These are phyloP conservation scores for Euproctis similis DNA, from an alignment of 2,888 invertebrate species.

Conservation along the genomic window DNA sequence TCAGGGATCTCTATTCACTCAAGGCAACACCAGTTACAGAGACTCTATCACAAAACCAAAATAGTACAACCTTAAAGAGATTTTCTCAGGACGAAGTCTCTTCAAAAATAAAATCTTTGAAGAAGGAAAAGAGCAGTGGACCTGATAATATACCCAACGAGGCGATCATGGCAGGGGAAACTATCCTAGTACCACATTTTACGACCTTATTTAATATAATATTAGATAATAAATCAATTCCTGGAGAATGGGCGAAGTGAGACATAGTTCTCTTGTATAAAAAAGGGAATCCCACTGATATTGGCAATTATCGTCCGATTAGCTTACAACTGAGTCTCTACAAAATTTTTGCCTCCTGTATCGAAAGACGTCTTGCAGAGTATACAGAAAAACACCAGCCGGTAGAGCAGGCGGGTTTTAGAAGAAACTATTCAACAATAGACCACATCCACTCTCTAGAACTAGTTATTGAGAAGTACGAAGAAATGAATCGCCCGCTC, in stretches of 20 bases:
- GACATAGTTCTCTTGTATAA: conserved; percentile 8
- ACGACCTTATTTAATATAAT: conserved; percentile 4
- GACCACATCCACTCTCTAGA: too few species aligned
- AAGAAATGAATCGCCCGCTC: too few species aligned
- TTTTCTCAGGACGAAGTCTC: background rate
- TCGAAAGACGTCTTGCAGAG: background rate
- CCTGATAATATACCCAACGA: too few species aligned
- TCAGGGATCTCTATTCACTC: background rate
- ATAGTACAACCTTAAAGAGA: background rate
- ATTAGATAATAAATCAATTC: conserved; percentile 5
- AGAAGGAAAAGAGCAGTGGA: background rate
- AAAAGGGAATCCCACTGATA: conserved; percentile 3
- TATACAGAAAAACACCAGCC: too few species aligned
- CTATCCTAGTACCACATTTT: background rate
- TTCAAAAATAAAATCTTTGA: background rate
- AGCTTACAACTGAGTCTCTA: conserved; percentile 3
- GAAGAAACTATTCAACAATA: too few species aligned
- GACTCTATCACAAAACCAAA: background rate
- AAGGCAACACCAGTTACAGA: background rate
- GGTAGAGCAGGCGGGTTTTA: too few species aligned
- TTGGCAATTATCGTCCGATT: conserved; percentile 4
- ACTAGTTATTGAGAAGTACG: too few species aligned
- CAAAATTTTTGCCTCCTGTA: conserved; percentile 2
- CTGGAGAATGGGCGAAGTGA: conserved; percentile 8
- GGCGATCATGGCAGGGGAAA: conserved; percentile 1